Conservation (phyloP, 35 echinoderm and acorn worm genomes). For the Heliocidaris tuberculata region DNA sequence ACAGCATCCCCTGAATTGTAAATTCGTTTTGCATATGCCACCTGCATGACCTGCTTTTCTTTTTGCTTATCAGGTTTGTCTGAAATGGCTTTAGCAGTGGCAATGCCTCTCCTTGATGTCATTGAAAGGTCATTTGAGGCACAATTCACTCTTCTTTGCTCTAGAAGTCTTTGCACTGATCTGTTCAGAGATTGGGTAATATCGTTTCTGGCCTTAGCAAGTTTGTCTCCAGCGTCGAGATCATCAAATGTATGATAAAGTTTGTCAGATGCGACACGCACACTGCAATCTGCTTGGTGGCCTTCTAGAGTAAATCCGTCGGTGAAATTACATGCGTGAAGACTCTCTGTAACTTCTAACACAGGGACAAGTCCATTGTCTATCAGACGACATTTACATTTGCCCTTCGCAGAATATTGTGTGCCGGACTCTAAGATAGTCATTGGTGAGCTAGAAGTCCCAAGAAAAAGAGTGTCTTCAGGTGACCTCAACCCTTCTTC, state of each 20-base stretch:
- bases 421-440: neutral
- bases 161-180: too few species aligned
- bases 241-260: neutral
- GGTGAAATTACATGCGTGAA: neutral
- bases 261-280: neutral
- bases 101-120: too few species aligned
- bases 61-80: too few species aligned
- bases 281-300: neutral
- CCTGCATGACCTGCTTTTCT: too few species aligned
- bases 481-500: too few species aligned
- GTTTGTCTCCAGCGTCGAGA: neutral
- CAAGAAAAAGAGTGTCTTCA: too few species aligned
- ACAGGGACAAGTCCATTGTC: neutral
- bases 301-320: neutral
- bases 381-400: neutral
- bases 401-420: neutral
- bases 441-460: neutral
- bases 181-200: too few species aligned
- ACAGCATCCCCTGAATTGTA: too few species aligned
- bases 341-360: neutral
- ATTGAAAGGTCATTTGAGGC: too few species aligned
- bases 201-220: neutral
- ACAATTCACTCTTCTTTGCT: too few species aligned
- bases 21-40: too few species aligned
- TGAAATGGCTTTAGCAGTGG: too few species aligned